Conservation (phyloP, 2,888 invertebrate genomes). For the Leistus spinibarbis region DNA sequence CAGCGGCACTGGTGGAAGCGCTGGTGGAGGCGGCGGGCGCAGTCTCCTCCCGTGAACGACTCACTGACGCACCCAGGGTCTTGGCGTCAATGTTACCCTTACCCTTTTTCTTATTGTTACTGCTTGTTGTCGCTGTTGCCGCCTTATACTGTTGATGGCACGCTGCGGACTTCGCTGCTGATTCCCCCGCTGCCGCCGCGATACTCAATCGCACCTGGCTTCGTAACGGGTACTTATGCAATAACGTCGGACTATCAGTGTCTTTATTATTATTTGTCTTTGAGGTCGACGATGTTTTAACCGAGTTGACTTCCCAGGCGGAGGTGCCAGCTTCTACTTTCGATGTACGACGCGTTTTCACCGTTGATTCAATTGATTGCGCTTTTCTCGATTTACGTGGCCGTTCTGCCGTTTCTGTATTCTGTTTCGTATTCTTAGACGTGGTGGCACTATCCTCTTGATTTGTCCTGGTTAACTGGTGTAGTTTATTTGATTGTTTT, state of each 20-base stretch:
- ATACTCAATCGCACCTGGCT: slow-evolving; percentile 54
- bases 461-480: slow-evolving; percentile 22
- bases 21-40: slow-evolving; percentile 44
- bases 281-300: slow-evolving; percentile 23
- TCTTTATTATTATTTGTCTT: slow-evolving; percentile 14
- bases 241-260: slow-evolving; percentile 34
- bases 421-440: slow-evolving; percentile 15
- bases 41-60: slow-evolving; percentile 37
- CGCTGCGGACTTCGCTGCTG: too few relatives aligned
- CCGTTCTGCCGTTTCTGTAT: not conserved
- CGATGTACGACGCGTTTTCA: slow-evolving; percentile 14
- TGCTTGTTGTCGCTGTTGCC: too few relatives aligned
- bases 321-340: slow-evolving; percentile 35
- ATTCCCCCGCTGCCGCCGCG: slow-evolving; percentile 2
- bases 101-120: slow-evolving; percentile 28
- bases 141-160: too few relatives aligned
- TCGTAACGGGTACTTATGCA: slow-evolving; percentile 56
- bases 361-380: slow-evolving; percentile 10
- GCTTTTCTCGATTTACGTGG: slow-evolving; percentile 10
- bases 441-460: slow-evolving; percentile 30
- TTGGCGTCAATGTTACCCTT: slow-evolving; percentile 27
- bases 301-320: slow-evolving; percentile 34
- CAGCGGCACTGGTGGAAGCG: slow-evolving; percentile 30
- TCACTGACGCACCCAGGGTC: slow-evolving; percentile 39
- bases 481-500: slow-evolving; percentile 16